A percentile compares a stretch with the other conserved stretches of the same genome.
Conservation (phyloP, 2,797 vertebrate species). For the Rhabdophis nuchalis region DNA sequence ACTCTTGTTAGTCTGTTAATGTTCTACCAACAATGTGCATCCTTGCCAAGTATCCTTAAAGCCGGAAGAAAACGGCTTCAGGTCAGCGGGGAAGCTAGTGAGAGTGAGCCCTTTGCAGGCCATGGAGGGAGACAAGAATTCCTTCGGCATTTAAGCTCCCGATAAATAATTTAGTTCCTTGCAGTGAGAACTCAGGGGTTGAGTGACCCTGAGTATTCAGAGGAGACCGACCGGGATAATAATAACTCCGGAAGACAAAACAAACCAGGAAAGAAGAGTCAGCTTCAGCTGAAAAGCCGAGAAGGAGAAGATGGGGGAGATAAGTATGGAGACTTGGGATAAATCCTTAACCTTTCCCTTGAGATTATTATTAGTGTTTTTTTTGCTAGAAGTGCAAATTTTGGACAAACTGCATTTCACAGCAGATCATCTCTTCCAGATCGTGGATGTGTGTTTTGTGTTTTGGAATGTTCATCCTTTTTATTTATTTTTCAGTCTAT, state of each 20-base stretch:
- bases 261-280: background rate
- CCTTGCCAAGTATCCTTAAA: background rate
- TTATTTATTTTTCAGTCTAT: background rate
- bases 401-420: background rate
- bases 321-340: background rate
- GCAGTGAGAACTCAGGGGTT: constrained; percentile 3
- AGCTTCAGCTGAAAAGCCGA: background rate
- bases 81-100: background rate
- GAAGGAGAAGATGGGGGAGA: background rate
- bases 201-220: constrained; percentile 2
- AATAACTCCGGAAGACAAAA: constrained; percentile 24
- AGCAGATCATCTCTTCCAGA: background rate
- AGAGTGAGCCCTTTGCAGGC: background rate
- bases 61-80: background rate
- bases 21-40: background rate
- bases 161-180: background rate
- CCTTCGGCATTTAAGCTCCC: background rate
- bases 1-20: background rate
- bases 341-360: background rate
- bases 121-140: background rate
- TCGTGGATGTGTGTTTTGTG: background rate
- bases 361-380: background rate
- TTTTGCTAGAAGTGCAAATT: background rate
- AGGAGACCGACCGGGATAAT: constrained; percentile 2
- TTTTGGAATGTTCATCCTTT: background rate